Evolutionary conservation across 2,113 vertebrate genomes (phyloP).

Genomic region (Regulus satrapa): DNA sequence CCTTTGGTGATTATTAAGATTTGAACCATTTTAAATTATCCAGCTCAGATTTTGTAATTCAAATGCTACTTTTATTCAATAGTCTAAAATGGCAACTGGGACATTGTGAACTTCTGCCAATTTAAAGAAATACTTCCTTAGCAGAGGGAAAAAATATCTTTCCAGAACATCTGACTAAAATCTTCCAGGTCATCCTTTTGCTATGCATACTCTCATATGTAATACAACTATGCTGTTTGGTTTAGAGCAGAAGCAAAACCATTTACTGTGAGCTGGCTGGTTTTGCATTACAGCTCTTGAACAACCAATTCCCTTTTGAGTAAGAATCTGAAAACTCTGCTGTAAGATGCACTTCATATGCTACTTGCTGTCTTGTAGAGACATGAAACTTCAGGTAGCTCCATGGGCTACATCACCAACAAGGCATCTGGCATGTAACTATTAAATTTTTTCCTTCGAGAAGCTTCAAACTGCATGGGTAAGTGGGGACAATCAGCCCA

Average conservation of each 20-base stretch:
- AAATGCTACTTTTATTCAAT: background rate
- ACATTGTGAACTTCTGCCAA: background rate
- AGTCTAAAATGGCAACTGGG: background rate
- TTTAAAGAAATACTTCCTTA: background rate
- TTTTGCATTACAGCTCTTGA: background rate
- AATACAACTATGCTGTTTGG: background rate
- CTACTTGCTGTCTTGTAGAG: background rate
- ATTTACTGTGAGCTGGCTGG: background rate
- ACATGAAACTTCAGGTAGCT: background rate
- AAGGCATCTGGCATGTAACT: fast-evolving
- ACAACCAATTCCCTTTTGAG: background rate
- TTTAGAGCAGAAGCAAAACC: background rate
- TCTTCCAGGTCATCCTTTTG: background rate
- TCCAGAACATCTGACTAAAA: background rate
- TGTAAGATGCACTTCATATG: background rate
- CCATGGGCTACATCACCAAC: background rate
- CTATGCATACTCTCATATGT: background rate
- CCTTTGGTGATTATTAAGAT: background rate
- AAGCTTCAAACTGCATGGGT: background rate
- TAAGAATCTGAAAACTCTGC: background rate
- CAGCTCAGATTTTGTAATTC: background rate
- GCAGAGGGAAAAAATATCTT: background rate
- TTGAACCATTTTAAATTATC: background rate
- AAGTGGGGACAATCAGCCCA: background rate
- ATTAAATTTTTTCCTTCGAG: background rate